Percentiles rank a stretch among this genome's conserved stretches.
These are phyloP conservation scores for Danaus plexippus DNA, from an alignment of 1,140 invertebrate genomes.

Conservation along the genomic window DNA sequence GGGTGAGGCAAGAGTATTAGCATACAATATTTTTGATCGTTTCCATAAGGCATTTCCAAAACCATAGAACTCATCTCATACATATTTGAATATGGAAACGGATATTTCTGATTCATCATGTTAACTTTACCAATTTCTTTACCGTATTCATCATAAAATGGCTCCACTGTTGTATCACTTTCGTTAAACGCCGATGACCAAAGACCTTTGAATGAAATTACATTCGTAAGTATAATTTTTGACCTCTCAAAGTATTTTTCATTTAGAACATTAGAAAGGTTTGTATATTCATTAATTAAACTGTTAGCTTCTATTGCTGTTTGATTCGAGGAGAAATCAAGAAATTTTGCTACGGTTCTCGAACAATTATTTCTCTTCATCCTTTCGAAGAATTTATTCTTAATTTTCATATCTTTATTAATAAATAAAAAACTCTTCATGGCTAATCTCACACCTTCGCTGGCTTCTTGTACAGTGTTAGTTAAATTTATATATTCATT, in stretches of 20 bases:
- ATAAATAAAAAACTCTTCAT: conserved; percentile 42
- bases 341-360: conserved; percentile 16
- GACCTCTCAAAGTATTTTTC: conserved; percentile 69
- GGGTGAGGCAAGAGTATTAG: conserved; percentile 34
- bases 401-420: conserved; percentile 33
- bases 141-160: conserved; percentile 70
- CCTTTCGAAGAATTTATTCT: conserved; percentile 22
- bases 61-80: conserved; percentile 65
- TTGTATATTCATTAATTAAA: conserved; percentile 30
- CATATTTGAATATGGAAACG: conserved; percentile 63
- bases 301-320: conserved; percentile 32
- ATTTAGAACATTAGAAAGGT: conserved; percentile 31
- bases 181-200: conserved; percentile 81
- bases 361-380: conserved; percentile 1
- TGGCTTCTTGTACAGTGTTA: conserved; percentile 19
- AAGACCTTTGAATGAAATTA: conserved; percentile 84
- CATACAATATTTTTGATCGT: conserved; percentile 42
- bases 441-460: conserved; percentile 25
- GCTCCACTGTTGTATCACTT: conserved; percentile 67
- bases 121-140: conserved; percentile 60
- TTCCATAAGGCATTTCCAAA: conserved; percentile 71
- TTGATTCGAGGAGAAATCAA: conserved; percentile 35
- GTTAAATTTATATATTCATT: conserved; percentile 34
- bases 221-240: conserved; percentile 80
- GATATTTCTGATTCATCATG: conserved; percentile 72